Evolutionary conservation across 2,888 invertebrate genomes (phyloP).

Genomic region (Heliothis peltigera): DNA sequence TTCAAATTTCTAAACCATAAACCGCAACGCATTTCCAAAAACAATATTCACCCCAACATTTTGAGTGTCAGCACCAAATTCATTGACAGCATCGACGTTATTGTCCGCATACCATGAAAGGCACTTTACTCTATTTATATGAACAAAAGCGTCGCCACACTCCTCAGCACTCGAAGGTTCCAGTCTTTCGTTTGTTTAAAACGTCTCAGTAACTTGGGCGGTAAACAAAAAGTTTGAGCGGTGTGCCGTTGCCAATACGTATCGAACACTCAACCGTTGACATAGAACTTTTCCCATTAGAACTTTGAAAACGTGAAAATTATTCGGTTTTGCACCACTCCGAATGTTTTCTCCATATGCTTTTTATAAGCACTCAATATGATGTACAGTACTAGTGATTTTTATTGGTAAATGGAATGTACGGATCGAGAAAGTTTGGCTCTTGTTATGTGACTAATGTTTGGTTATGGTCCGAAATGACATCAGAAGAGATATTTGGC

Average conservation of each 20-base stretch:
- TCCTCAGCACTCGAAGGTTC: slow-evolving; percentile 40
- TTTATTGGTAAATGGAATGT: slow-evolving; percentile 59
- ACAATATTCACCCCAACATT: slow-evolving; percentile 2
- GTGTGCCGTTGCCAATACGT: slow-evolving; percentile 70
- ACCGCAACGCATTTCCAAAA: neutral
- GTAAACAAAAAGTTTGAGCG: slow-evolving; percentile 73
- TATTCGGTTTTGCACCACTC: slow-evolving; percentile 69
- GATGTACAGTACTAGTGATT: slow-evolving; percentile 59
- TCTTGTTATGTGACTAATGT: slow-evolving; percentile 43
- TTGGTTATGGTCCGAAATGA: slow-evolving; percentile 22
- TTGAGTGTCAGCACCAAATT: slow-evolving; percentile 8
- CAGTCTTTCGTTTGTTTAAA: slow-evolving; percentile 53
- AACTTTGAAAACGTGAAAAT: slow-evolving; percentile 78
- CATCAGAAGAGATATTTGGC: slow-evolving; percentile 12
- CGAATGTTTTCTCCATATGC: slow-evolving; percentile 56
- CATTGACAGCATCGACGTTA: slow-evolving; percentile 15
- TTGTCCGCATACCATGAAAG: slow-evolving; percentile 15
- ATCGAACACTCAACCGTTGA: slow-evolving; percentile 72
- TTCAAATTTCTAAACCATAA: neutral
- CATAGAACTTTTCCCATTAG: slow-evolving; percentile 82
- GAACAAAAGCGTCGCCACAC: slow-evolving; percentile 28
- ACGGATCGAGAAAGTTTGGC: slow-evolving; percentile 39
- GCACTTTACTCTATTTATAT: slow-evolving; percentile 38
- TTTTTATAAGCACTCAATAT: slow-evolving; percentile 64
- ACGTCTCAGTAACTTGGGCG: slow-evolving; percentile 53